These are phyloP conservation scores for Carassius gibelio DNA, from an alignment of 2,113 vertebrate genomes.

Conservation along the genomic window DNA sequence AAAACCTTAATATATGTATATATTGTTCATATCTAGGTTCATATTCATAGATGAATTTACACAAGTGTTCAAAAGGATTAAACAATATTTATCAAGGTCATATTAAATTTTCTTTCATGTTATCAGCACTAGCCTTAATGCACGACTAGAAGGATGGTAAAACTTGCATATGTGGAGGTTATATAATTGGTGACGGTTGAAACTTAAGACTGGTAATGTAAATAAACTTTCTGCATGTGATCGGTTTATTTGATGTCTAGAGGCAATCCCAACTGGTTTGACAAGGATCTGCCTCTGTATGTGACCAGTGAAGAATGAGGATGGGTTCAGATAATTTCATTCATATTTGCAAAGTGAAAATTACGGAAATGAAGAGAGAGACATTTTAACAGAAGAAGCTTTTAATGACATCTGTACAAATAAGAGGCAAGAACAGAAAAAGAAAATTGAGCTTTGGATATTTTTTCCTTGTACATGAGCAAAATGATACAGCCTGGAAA, in stretches of 20 bases:
- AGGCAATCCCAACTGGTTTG: background rate
- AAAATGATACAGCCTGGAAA: conserved; percentile 57
- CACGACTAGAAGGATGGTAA: too few species aligned
- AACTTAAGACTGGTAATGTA: background rate
- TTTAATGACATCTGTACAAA: conserved; percentile 71
- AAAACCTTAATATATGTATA: too few species aligned
- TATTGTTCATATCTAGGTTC: too few species aligned
- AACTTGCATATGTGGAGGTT: background rate
- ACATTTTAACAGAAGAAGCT: conserved; percentile 27
- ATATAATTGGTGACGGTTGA: background rate
- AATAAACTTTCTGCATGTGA: too few species aligned
- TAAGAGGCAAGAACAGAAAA: conserved; percentile 45
- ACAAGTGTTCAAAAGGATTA: too few species aligned
- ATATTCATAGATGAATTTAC: too few species aligned
- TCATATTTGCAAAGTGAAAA: background rate
- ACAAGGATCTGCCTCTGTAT: background rate
- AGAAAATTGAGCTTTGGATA: conserved; percentile 44
- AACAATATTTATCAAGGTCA: too few species aligned
- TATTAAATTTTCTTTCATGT: background rate
- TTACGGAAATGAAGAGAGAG: background rate
- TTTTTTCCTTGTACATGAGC: conserved; percentile 42
- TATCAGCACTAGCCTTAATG: too few species aligned
- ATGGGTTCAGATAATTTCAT: background rate
- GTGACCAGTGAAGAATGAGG: background rate
- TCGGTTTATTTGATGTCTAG: background rate